Evolutionary conservation across 1,140 invertebrate species (phyloP), one percentile per base, ranked within the genome.

Genomic region (Bombyx mandarina): DNA sequence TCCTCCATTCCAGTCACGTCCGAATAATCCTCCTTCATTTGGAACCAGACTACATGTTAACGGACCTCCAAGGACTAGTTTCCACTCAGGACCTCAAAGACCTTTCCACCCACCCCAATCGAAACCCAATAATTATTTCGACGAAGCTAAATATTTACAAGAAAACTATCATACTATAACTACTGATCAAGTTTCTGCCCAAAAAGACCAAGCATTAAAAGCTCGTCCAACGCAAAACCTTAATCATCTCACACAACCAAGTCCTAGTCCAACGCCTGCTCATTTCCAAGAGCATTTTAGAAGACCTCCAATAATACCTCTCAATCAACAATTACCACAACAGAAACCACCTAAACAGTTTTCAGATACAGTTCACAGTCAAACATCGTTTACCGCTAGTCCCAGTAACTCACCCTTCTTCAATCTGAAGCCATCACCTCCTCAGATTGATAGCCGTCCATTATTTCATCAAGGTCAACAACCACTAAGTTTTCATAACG

Each of bases 81-180:
- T 86, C 62, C 82, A 82, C 60, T 75, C 81, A 35, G 84, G 80
- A 49, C 80, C 82, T 48, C 86, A 86, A 75, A 75, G 86, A 67
- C 86, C 86, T 6, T 79, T 86, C 66, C 75, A 81, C 61, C 74
- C 77, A 66, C 69, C 73, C 18, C 83, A 78, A 63, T 63, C 60
- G 56, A 80, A 79, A 54, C 52, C 60, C 3, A 70, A 67, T 58
- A 66, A 62, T 58, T 86, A 69, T 64, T 88, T 89, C 63, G 86
- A 89, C 60, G 88, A 89, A 67, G 72, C 86, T 26, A 88, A 89
- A 75, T 89, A 89, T 62, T 78, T 89, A 58, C 86, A 89, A 73
- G 84, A 89, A 68, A 89, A 89, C 69, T 89, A 89, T 62, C 88
- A 89, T 57, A 89, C 88, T 7, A 89, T 89, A 46, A 89, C 86